phyloP scores from a whole-genome alignment of 2,888 invertebrate genomes.

The Enchytraeus crypticus region DNA sequence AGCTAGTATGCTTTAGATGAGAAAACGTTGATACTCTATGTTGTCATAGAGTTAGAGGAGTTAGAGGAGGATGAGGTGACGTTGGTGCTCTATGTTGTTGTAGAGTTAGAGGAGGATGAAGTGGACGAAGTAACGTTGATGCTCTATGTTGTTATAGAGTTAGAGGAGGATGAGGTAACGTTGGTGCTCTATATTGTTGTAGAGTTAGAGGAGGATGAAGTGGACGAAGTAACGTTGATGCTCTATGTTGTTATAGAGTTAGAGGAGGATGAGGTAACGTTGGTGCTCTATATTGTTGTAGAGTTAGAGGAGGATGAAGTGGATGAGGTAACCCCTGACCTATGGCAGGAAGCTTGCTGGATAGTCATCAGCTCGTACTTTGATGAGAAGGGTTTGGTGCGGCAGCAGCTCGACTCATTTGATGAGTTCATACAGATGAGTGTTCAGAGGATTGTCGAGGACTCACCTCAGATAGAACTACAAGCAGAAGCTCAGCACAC shows the following conservation, averaged over 20 bases:
- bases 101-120: too few species aligned
- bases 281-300: too few species aligned
- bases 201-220: conserved; percentile 42
- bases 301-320: conserved; percentile 34
- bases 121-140: too few species aligned
- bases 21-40: too few species aligned
- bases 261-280: not conserved
- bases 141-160: too few species aligned
- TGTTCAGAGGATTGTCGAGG: conserved; percentile 96
- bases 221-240: conserved; percentile 92
- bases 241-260: too few species aligned
- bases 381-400: conserved; percentile 96
- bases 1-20: too few species aligned
- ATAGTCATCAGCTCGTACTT: conserved; percentile 99
- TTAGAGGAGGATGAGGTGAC: not conserved
- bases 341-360: conserved; percentile 99
- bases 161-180: not conserved
- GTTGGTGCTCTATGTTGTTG: too few species aligned
- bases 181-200: too few species aligned
- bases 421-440: conserved; percentile 99
- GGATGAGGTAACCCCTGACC: conserved; percentile 91
- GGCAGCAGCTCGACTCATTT: conserved; percentile 97
- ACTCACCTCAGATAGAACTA: conserved; percentile 93
- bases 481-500: conserved; percentile 94
- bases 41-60: too few species aligned